Percentiles rank a stretch among this genome's conserved stretches.
Conservation (phyloP, 1,140 invertebrate genomes). For the Drosophila pachea region DNA sequence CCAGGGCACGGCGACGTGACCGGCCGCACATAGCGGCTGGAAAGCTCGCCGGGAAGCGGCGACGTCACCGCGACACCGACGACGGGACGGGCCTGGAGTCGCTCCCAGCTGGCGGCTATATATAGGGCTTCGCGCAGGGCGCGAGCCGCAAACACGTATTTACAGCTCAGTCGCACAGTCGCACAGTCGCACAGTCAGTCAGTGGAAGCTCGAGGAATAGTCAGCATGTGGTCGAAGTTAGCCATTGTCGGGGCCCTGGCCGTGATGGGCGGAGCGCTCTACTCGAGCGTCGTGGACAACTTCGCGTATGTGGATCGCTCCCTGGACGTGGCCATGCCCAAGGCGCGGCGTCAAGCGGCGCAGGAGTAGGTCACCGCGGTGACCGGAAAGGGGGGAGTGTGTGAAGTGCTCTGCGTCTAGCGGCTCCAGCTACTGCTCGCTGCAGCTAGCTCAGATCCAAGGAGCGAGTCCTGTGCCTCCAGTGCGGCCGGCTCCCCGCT, state of each 20-base stretch:
- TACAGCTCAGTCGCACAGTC: neutral
- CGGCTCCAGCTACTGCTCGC: too few relatives aligned
- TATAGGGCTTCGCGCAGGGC: too few relatives aligned
- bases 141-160: slow-evolving; percentile 30
- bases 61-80: neutral
- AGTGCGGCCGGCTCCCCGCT: slow-evolving; percentile 7
- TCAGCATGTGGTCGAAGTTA: slow-evolving; percentile 63
- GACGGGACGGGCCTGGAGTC: slow-evolving; percentile 9
- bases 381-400: neutral
- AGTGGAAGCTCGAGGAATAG: neutral
- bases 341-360: slow-evolving; percentile 35
- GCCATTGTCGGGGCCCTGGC: slow-evolving; percentile 53
- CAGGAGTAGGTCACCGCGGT: slow-evolving; percentile 3
- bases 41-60: slow-evolving; percentile 23
- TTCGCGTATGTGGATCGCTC: slow-evolving; percentile 68
- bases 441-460: slow-evolving; percentile 16
- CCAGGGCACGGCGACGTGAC: slow-evolving; percentile 60
- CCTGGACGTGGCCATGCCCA: slow-evolving; percentile 60
- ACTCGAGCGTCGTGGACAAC: slow-evolving; percentile 57
- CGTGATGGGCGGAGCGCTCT: slow-evolving; percentile 54
- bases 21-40: slow-evolving; percentile 45
- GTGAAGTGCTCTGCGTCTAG: slow-evolving; percentile 4
- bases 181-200: neutral
- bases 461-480: slow-evolving; percentile 17
- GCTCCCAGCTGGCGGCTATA: neutral